Base-by-base conservation (phyloP, 2,113 vertebrate genomes). In the Cariama cristata region DNA sequence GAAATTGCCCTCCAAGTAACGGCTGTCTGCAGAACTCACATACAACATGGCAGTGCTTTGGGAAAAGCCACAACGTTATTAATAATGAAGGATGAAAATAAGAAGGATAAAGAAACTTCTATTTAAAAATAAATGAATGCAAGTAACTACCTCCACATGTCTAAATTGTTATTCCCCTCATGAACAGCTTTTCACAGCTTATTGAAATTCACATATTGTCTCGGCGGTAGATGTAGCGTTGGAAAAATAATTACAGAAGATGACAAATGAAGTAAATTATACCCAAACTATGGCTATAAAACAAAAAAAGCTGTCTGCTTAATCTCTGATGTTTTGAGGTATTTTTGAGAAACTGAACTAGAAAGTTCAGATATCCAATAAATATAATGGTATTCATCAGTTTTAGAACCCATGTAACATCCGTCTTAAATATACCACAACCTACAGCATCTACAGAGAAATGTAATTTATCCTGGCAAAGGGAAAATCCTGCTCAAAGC, bases 221-320 rank as follows among this genome's bases (percentile, higher is more conserved):
- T 87, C 95, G 72, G 86, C 13, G 35, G 80, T 91, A 79, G 94
- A 92, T 74, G 90, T 16, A 74, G 91, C 33, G 6, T 73, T 88
- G 81, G 86, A 79, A 89, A 94, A 94, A 96, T 95, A 98, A 97
- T 95, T 96, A 90, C 82, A 85, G 94, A 62, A 56, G 91, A 94
- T 96, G 94, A 97, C 93, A 97, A 98, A 96, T 53, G 59, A 90
- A 87, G 94, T 73, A 90, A 87, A 94, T 96, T 69, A 88, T 45
- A 90, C 60, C 49, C 91, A 92, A 95, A 56, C 33, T 18, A 73
- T 49, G 58, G 24, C 63, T 85, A 33, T 69, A 92, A 94, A 93
- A 38, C 66, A 44, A 86, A 60, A 72, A 69, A 58, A 32, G 72
- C 79, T 82, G 59, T 64, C 73, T 92, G 96, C 86, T 96, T 87